Base-by-base conservation (phyloP, 2,888 invertebrate species). In the Meta bourneti region DNA sequence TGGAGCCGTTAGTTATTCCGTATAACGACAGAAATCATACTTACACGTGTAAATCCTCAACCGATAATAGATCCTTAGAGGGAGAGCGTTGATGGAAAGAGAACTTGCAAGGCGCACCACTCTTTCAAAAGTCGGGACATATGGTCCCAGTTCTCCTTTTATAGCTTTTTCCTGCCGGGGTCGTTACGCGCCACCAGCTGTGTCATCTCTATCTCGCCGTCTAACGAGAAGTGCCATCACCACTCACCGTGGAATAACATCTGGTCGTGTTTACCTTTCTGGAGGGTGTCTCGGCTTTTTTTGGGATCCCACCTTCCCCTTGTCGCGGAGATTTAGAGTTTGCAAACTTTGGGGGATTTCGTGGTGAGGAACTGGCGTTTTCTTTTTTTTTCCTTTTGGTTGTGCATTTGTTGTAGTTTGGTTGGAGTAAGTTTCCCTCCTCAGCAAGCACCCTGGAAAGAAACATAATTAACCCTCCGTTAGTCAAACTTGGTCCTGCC, bases 301-400 rank as follows among this genome's bases (percentile, higher is more conserved):
- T 61, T 11, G 61, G 61, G 61, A 16, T 16, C 11, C 61, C 11
- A 61, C 61, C 61, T 61, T 16, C 16, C 49, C 16, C 19, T 52
- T 13, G 78, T 78, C 52, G n/a, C 49, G 13, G 84, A 84, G 84
- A 84, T 75, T 20, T 52, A 74, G 51, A 75, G 84, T 84, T 84
- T 1, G 75, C 84, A 74, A 75, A 72, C 52, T 77, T 51, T 52
- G 48, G 8, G 20, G n/a, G n/a, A n/a, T n/a, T n/a, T 54, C 20
- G 19, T 20, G 13, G 52, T 51, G 61, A 79, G 61, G 20, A 13
- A 7, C 16, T 9, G n/a, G 34, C 9, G 20, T 61, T 49, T 77
- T 77, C 49, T 77, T n/a, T 16, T 77, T n/a, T n/a, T 13, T 52
- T 19, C n/a, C 34, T 20, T 75, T 34, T 6, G 11, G 16, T 13